These are phyloP conservation scores for Phasianus colchicus DNA, from an alignment of 2,113 vertebrate species.

Conservation along the genomic window DNA sequence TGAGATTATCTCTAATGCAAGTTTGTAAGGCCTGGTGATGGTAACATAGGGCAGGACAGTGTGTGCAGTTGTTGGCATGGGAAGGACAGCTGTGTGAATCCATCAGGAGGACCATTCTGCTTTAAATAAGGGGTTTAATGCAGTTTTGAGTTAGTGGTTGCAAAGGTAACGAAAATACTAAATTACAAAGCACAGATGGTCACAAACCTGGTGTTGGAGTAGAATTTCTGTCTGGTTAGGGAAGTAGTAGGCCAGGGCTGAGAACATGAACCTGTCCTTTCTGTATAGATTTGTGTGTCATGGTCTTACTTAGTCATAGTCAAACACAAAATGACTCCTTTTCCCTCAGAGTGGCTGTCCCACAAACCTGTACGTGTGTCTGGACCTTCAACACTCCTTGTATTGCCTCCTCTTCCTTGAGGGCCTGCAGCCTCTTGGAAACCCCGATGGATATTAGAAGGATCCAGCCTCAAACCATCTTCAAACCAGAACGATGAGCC, in stretches of 20 bases:
- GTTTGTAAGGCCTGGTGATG: not conserved
- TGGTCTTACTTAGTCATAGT: not conserved
- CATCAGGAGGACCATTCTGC: not conserved
- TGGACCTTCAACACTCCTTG: not conserved
- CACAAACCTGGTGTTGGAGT: not conserved
- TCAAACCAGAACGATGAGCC: not conserved
- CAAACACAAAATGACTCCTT: not conserved
- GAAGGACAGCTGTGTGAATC: not conserved
- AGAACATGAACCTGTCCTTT: not conserved
- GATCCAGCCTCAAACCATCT: not conserved
- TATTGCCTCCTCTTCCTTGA: not conserved
- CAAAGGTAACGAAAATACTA: not conserved
- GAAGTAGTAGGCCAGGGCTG: not conserved
- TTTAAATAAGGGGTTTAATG: not conserved
- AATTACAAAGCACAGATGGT: not conserved
- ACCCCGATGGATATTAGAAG: not conserved
- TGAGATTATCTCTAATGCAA: not conserved
- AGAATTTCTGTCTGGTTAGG: not conserved
- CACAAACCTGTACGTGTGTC: not conserved
- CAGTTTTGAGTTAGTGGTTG: not conserved
- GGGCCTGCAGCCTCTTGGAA: not conserved
- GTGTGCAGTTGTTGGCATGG: not conserved
- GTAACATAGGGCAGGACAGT: not conserved
- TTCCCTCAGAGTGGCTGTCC: not conserved
- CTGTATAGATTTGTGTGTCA: not conserved